These are phyloP conservation scores for Falcunculus frontatus DNA, from an alignment of 2,113 vertebrate genomes.

Conservation along the genomic window DNA sequence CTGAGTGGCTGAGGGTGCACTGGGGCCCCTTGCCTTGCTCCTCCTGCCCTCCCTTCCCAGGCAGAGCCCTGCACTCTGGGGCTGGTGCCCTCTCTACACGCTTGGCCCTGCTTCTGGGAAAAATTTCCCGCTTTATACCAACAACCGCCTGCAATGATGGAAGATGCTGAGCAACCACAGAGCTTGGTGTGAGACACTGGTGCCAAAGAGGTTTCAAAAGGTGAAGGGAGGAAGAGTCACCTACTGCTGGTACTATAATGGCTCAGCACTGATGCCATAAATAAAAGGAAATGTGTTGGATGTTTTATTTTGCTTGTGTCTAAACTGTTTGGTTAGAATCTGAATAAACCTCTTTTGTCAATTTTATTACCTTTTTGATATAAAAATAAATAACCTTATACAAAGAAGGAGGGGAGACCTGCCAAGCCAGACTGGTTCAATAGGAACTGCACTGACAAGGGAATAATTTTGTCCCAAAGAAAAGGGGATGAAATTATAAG, in stretches of 20 bases:
- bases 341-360: not conserved
- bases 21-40: not conserved
- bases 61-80: not conserved
- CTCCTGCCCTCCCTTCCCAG: not conserved
- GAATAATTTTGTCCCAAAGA: constrained; percentile 21
- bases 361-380: not conserved
- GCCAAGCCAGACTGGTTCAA: constrained; percentile 51
- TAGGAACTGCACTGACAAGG: constrained; percentile 20
- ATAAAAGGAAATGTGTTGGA: not conserved
- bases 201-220: not conserved
- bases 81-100: not conserved
- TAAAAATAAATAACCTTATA: constrained; percentile 26
- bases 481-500: not conserved
- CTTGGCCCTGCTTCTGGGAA: accelerated
- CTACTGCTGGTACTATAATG: not conserved
- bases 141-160: not conserved
- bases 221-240: not conserved
- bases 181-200: not conserved
- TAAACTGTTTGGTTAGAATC: not conserved
- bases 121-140: not conserved
- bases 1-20: not conserved
- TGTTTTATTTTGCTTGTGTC: not conserved
- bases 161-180: not conserved
- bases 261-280: not conserved
- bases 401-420: constrained; percentile 13